Evolutionary conservation across 92 coral and sea anemone genomes (phyloP).

Genomic region (Pocillopora meandrina): DNA sequence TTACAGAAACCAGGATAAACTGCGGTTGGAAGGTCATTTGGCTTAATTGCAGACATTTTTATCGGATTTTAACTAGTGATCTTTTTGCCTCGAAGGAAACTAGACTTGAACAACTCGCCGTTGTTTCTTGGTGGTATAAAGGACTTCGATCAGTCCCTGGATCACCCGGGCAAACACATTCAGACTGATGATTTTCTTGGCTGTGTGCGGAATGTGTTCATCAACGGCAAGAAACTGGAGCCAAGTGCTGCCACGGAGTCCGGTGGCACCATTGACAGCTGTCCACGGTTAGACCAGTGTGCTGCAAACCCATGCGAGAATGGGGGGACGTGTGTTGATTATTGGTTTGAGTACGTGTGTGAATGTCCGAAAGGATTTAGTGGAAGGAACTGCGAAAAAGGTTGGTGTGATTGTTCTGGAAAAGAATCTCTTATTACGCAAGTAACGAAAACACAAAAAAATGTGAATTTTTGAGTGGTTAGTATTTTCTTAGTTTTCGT

Average conservation of each 20-base stretch:
- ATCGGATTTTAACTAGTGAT: not conserved
- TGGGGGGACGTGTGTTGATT: conserved; percentile 85
- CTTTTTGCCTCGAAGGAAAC: conserved; percentile 52
- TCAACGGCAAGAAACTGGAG: conserved; percentile 66
- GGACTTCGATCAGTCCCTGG: conserved; percentile 70
- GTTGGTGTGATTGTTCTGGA: conserved; percentile 32
- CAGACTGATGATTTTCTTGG: conserved; percentile 87
- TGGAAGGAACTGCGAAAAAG: conserved; percentile 81
- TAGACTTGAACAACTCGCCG: conserved; percentile 75
- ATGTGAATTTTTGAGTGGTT: too few species aligned
- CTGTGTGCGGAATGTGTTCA: conserved; percentile 88
- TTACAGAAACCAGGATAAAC: too few species aligned
- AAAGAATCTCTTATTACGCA: not conserved
- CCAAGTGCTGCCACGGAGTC: conserved; percentile 51
- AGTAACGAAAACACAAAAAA: too few species aligned
- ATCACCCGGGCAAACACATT: conserved; percentile 72
- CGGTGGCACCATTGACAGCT: conserved; percentile 63
- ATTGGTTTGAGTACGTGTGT: conserved; percentile 90
- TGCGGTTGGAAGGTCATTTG: too few species aligned
- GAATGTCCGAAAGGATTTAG: conserved; percentile 77
- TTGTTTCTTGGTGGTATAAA: conserved; percentile 86
- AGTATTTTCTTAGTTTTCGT: too few species aligned
- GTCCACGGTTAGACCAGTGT: conserved; percentile 87
- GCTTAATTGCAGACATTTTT: not conserved
- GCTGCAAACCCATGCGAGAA: conserved; percentile 53